A percentile compares a stretch with the other conserved stretches of the same genome.
Evolutionary conservation across 2,888 invertebrate genomes (phyloP).

Genomic region (Protophormia terraenovae): DNA sequence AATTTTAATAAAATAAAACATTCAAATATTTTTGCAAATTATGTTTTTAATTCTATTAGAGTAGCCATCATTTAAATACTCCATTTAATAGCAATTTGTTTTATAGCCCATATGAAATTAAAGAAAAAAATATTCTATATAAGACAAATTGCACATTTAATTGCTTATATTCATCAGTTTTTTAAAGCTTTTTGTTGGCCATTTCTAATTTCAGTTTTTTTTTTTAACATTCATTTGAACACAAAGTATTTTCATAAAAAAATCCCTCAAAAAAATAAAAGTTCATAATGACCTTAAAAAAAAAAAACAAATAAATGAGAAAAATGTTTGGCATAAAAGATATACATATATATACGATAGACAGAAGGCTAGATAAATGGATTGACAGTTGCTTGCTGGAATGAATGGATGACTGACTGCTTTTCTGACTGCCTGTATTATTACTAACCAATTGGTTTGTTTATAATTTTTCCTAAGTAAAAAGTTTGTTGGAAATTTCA

Average conservation of each 20-base stretch:
- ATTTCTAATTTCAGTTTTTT: background rate
- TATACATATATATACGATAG: background rate
- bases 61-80: background rate
- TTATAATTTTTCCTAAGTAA: too few relatives aligned
- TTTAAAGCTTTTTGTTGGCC: background rate
- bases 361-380: background rate
- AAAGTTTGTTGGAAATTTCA: background rate
- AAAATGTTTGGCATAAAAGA: background rate
- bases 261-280: constrained; percentile 1
- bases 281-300: constrained; percentile 31
- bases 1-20: too few relatives aligned
- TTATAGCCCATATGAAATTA: background rate
- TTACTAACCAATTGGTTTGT: background rate
- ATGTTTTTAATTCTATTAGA: background rate
- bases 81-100: constrained; percentile 39
- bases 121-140: background rate
- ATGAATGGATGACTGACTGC: background rate
- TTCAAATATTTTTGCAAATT: too few relatives aligned
- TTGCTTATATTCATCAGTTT: constrained; percentile 40
- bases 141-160: constrained; percentile 38
- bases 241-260: background rate
- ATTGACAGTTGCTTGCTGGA: background rate
- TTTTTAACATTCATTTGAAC: constrained; percentile 12
- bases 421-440: background rate
- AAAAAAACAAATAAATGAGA: background rate